A percentile compares a stretch with the other conserved stretches of the same genome.
These are phyloP conservation scores for Neoarius graeffei DNA, from an alignment of 2,113 vertebrate genomes.

Conservation along the genomic window DNA sequence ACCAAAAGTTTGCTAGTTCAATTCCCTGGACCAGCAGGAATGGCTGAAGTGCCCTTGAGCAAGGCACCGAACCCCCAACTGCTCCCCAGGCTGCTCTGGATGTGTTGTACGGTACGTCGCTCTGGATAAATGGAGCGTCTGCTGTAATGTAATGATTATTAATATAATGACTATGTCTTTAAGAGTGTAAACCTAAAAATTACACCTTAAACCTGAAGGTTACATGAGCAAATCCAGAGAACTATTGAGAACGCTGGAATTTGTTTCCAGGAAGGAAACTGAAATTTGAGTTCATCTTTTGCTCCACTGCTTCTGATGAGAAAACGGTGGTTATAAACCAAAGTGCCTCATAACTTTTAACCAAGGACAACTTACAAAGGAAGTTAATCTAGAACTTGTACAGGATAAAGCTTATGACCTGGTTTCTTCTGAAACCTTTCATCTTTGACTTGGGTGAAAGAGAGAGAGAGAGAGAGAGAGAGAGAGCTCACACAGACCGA, in stretches of 20 bases:
- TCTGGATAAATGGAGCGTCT: too few species aligned
- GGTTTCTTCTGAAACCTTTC: not conserved
- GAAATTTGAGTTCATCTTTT: not conserved
- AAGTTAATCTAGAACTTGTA: not conserved
- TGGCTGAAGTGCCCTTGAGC: too few species aligned
- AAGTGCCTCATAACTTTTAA: not conserved
- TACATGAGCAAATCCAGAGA: not conserved
- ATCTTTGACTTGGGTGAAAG: not conserved
- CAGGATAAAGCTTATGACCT: too few species aligned
- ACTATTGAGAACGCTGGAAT: not conserved
- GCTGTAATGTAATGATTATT: too few species aligned
- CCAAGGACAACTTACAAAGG: not conserved
- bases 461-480: not conserved
- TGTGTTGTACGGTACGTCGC: too few species aligned
- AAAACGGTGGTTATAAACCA: not conserved
- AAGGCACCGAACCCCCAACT: too few species aligned
- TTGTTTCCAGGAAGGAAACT: not conserved
- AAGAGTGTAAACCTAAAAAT: too few species aligned
- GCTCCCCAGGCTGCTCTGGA: too few species aligned
- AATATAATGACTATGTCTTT: too few species aligned
- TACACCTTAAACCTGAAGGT: not conserved
- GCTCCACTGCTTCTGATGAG: not conserved
- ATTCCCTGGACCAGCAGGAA: too few species aligned
- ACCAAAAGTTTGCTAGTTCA: too few species aligned
- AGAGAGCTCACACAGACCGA: not conserved